phyloP scores from a whole-genome alignment of 2,888 invertebrate genomes.

The Amblyteles armatorius region DNA sequence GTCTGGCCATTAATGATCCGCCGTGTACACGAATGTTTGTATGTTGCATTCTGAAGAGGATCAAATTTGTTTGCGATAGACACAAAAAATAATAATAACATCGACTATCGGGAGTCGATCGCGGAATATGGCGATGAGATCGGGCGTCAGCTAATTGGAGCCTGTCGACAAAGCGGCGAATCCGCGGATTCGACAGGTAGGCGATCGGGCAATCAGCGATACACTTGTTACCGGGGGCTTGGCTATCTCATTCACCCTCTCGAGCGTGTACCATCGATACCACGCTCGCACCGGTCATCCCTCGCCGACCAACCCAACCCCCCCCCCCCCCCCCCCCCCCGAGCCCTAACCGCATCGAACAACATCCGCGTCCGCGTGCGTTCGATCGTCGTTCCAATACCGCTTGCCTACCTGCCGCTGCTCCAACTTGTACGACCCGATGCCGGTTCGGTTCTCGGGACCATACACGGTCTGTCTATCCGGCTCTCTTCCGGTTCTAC shows the following conservation, averaged over 20 bases:
- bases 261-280: conserved; percentile 28
- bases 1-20: no score
- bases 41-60: not conserved
- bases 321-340: not conserved
- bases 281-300: conserved; percentile 24
- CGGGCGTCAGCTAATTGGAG: conserved; percentile 69
- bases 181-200: conserved; percentile 67
- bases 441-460: not conserved
- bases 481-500: conserved; percentile 31
- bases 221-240: conserved; percentile 75
- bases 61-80: not conserved
- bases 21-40: no score
- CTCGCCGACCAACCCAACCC: not conserved
- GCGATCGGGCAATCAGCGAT: conserved; percentile 76
- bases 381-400: conserved; percentile 9
- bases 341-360: conserved; percentile 7
- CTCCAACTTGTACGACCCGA: conserved; percentile 30
- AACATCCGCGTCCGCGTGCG: conserved; percentile 31
- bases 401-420: not conserved
- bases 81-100: not conserved
- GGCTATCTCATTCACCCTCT: conserved; percentile 67
- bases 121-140: conserved; percentile 66
- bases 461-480: conserved; percentile 29
- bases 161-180: conserved; percentile 67
- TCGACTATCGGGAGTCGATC: not conserved